These are phyloP conservation scores for Drosophila cardini DNA, from an alignment of 1,140 invertebrate genomes.

Conservation along the genomic window DNA sequence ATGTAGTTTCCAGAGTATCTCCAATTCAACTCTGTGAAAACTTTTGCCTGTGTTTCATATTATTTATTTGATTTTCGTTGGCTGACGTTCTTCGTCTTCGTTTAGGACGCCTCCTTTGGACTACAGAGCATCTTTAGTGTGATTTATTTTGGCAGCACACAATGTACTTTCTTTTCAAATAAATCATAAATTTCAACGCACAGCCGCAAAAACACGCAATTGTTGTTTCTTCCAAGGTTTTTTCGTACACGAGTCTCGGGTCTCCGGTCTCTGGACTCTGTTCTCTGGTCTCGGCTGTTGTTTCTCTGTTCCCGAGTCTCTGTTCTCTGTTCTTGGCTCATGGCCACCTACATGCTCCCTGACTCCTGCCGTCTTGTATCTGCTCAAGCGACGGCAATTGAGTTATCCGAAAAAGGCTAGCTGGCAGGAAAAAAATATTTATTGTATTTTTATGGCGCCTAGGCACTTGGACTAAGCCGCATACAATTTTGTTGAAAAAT, in stretches of 20 bases:
- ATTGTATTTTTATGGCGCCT: constrained; percentile 81
- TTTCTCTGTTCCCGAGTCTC: neutral
- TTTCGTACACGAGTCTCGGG: constrained; percentile 12
- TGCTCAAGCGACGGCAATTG: constrained; percentile 66
- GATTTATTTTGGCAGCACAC: constrained; percentile 79
- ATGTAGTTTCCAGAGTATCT: no score
- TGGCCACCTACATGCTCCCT: neutral
- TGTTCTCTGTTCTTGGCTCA: neutral
- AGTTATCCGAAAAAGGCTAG: constrained; percentile 80
- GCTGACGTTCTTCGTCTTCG: constrained; percentile 37
- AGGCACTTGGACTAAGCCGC: constrained; percentile 61
- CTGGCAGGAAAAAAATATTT: constrained; percentile 65
- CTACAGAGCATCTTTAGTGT: constrained; percentile 67
- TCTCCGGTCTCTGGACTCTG: constrained; percentile 9
- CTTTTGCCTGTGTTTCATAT: constrained; percentile 34
- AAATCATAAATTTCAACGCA: constrained; percentile 83
- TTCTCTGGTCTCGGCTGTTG: no score
- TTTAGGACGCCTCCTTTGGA: constrained; percentile 22
- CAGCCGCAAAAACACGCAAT: constrained; percentile 53
- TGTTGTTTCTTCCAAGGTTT: constrained; percentile 32
- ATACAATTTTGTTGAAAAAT: constrained; percentile 76
- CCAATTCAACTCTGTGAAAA: neutral
- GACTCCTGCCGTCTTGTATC: constrained; percentile 18
- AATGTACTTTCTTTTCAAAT: constrained; percentile 82
- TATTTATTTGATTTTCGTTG: constrained; percentile 56